Conservation (phyloP, 2,888 invertebrate species). For the Quadriops clusia region DNA sequence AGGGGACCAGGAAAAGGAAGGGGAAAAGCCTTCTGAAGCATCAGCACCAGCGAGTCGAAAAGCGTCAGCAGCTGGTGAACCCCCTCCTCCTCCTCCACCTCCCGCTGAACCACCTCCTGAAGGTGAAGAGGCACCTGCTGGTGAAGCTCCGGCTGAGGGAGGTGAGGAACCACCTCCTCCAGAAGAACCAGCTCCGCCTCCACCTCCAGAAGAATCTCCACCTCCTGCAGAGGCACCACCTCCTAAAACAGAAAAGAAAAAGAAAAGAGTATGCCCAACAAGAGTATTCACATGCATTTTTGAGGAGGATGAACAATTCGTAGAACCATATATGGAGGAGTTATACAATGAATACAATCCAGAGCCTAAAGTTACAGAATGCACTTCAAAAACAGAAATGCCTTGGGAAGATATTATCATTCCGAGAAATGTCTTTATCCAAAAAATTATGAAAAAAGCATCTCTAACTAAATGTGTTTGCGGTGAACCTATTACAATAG, state of each 20-base stretch:
- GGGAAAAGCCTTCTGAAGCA: too few relatives aligned
- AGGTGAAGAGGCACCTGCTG: too few relatives aligned
- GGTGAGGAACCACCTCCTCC: too few relatives aligned
- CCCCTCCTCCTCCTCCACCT: too few relatives aligned
- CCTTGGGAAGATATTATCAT: slow-evolving; percentile 18
- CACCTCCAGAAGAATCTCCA: too few relatives aligned
- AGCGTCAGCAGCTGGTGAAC: too few relatives aligned
- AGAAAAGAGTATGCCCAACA: neutral
- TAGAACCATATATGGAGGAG: neutral
- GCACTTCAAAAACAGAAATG: slow-evolving; percentile 16
- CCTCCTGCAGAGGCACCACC: neutral
- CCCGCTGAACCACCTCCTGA: too few relatives aligned
- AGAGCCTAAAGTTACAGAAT: slow-evolving; percentile 10
- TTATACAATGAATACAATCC: slow-evolving; percentile 5
- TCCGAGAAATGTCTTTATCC: slow-evolving; percentile 13
- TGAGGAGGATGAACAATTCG: neutral
- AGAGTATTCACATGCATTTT: neutral
- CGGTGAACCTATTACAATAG: too few relatives aligned
- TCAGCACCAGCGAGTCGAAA: too few relatives aligned
- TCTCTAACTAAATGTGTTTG: slow-evolving; percentile 1
- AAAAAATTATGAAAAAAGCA: too few relatives aligned
- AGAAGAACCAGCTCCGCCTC: neutral
- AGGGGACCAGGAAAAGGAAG: too few relatives aligned
- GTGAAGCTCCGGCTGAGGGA: too few relatives aligned
- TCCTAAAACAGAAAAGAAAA: neutral